phyloP scores from a whole-genome alignment of 2,888 invertebrate genomes.

The Chirona hameri region DNA sequence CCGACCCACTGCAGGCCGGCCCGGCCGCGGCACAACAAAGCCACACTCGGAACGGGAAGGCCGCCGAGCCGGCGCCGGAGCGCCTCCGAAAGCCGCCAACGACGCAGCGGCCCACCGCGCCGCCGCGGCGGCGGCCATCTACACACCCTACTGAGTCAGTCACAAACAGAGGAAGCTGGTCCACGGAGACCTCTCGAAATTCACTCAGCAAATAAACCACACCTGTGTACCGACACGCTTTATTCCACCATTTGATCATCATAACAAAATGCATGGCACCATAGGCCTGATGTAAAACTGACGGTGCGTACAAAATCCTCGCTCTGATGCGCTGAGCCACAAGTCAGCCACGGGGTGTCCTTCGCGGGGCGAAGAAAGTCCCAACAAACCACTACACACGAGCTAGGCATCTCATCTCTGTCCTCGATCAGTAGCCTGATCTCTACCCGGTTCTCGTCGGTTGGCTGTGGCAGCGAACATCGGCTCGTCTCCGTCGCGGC shows the following conservation, averaged over 20 bases:
- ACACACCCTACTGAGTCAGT: too few species aligned
- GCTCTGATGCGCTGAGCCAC: not conserved
- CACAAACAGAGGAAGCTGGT: too few species aligned
- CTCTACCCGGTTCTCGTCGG: not conserved
- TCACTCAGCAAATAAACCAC: too few species aligned
- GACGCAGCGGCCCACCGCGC: too few species aligned
- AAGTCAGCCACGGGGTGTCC: not conserved
- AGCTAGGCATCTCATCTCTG: not conserved
- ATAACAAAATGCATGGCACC: constrained; percentile 6
- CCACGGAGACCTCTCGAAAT: too few species aligned
- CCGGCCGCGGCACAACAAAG: too few species aligned
- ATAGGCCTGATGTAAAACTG: not conserved
- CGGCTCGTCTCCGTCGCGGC: not conserved
- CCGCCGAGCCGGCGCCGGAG: too few species aligned
- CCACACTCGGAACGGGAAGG: too few species aligned
- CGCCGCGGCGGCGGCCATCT: too few species aligned
- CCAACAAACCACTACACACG: not conserved
- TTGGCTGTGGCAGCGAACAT: not conserved
- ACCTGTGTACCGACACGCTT: not conserved
- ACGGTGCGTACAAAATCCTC: not conserved
- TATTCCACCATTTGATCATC: constrained; percentile 24
- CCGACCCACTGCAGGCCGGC: too few species aligned
- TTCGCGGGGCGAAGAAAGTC: not conserved
- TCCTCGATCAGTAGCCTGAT: constrained; percentile 4
- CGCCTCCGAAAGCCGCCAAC: too few species aligned